Evolutionary conservation across 2,113 vertebrate genomes (phyloP), one percentile per base, ranked within the genome.

Genomic region (Charina bottae): DNA sequence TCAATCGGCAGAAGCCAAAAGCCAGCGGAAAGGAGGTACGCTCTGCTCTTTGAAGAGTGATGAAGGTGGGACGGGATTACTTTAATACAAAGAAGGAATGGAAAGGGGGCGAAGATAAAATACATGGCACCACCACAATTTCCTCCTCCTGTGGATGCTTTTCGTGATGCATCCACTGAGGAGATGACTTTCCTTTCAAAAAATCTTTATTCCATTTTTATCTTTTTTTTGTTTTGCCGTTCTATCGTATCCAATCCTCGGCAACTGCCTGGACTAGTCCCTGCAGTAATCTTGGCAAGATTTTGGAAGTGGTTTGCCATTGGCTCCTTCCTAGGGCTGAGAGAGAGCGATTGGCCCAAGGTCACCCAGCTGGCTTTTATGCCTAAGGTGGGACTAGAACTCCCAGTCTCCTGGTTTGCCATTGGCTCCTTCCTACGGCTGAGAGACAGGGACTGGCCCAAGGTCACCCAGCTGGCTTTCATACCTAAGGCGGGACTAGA

Each of bases 21-120:
- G 53, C 88, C 78, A 85, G 68, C 86, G n/a, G 0, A 54, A 42
- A 83, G 88, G 10, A 0, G 86, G 24, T 0, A n/a, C n/a, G 0
- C 85, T 42, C 92, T 83, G 86, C 86, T 93, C 93, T 4, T 54
- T 10, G 4, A 87, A 84, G 78, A n/a, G 26, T 54, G 9, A n/a
- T 56, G 2, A 56, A 64, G n/a, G 64, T 15, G 49, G 13, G n/a
- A 64, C 8, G 13, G 13, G 92, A 21, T 58, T 93, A 42, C 7
- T 88, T 3, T 46, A 91, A 90, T 89, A 28, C 83, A 23, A 11
- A 0, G 12, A 7, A 54, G 88, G 59, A 87, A 24, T 90, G 24
- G 19, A 56, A 26, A 64, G 33, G 84, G 13, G 55, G 0, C 78
- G 4, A 91, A 59, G 90, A 87, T 0, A 60, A 53, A 93, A 84